Percentiles rank a stretch among this genome's conserved stretches.
phyloP scores from a whole-genome alignment of 2,113 vertebrate species.

The Solea solea region DNA sequence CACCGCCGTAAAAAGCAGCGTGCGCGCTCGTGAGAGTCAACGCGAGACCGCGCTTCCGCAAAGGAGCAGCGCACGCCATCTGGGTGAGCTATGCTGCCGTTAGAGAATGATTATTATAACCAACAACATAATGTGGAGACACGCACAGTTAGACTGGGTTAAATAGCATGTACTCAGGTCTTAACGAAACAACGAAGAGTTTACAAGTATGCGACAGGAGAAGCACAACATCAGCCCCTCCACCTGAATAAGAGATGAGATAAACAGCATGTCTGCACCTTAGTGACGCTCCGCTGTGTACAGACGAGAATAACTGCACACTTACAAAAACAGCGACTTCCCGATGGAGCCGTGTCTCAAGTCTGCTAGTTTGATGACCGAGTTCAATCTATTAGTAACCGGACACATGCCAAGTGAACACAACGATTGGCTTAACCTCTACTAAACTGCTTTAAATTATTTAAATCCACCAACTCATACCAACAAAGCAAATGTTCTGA shows the following conservation, averaged over 20 bases:
- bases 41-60: conserved; percentile 14
- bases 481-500: background rate
- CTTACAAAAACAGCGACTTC: too few relatives aligned
- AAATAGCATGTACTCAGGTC: background rate
- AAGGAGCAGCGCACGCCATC: background rate
- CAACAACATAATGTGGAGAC: background rate
- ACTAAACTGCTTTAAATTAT: background rate
- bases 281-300: background rate
- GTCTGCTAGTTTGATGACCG: background rate
- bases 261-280: background rate
- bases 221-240: background rate
- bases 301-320: background rate
- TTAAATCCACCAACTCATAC: background rate
- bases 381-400: background rate
- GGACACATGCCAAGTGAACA: background rate
- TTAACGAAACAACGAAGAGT: background rate
- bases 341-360: background rate
- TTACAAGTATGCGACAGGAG: background rate
- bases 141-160: background rate
- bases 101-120: background rate
- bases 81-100: background rate
- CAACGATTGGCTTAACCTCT: background rate
- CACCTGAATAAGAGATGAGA: background rate
- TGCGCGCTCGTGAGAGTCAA: conserved; percentile 37
- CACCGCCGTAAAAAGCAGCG: conserved; percentile 21